Evolutionary conservation across 2,113 vertebrate genomes (phyloP).

Genomic region (Solea solea): DNA sequence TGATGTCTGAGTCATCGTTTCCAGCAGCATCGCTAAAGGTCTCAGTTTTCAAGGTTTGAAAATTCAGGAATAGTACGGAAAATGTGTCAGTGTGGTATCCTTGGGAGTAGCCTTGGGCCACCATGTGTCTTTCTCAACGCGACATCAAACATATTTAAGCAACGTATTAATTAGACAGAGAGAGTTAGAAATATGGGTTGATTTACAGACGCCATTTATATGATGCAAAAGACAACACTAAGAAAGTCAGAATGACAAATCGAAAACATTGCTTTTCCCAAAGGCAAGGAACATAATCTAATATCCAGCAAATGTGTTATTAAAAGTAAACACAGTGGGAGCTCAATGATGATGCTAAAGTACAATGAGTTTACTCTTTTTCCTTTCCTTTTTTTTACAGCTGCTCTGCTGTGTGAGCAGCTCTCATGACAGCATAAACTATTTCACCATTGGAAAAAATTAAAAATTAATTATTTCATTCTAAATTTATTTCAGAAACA

Average conservation of each 20-base stretch:
- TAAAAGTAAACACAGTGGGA: slow-evolving; percentile 8
- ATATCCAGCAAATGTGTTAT: not conserved
- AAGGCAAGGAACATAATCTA: not conserved
- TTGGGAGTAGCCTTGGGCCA: not conserved
- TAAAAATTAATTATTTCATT: no score
- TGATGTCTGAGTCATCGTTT: not conserved
- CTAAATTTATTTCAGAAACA: no score
- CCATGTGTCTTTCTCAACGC: not conserved
- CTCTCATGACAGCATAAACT: slow-evolving; percentile 4
- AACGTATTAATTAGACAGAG: not conserved
- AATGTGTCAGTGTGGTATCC: not conserved
- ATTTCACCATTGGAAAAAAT: not conserved
- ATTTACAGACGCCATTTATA: not conserved
- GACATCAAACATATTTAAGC: not conserved
- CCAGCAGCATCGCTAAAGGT: not conserved
- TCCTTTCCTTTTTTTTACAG: no score
- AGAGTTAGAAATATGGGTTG: not conserved
- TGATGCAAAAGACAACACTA: not conserved
- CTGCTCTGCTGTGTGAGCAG: slow-evolving; percentile 7
- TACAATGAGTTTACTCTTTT: slow-evolving; percentile 19
- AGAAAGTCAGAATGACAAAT: slow-evolving; percentile 4
- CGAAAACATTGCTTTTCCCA: not conserved
- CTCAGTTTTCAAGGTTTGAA: not conserved
- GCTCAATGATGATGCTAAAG: not conserved
- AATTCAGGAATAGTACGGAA: not conserved